Evolutionary conservation across 2,113 vertebrate species (phyloP), one percentile per base, ranked within the genome.

Genomic region (Silurus meridionalis): DNA sequence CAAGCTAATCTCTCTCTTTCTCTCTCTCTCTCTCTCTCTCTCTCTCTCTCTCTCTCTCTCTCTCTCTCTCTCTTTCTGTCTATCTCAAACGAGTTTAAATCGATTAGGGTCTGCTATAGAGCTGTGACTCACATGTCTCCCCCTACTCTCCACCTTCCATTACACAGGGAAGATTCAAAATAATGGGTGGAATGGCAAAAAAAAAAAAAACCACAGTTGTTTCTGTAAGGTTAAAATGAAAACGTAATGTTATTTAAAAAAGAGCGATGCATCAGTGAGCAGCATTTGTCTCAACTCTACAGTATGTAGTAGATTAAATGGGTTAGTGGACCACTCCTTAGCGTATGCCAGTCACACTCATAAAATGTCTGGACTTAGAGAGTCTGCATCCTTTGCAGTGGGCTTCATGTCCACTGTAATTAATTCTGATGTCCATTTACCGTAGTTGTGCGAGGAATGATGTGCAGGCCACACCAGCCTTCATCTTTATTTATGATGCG

Each of bases 61-160:
- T 37, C 63, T 8, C 63, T 23, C 60, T 19, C 60, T 19, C 64
- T 9, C 64, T 28, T n/a, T 28, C 64, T 11, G 15, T n/a, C 74
- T 71, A 66, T 69, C 81, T 85, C 66, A 91, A 88, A 83, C 75
- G 85, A 88, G 83, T 88, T 90, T 89, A 89, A 88, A 90, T 90
- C 87, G 88, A 90, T 89, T 88, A 88, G 87, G 74, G 69, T 83
- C 81, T 85, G 86, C 75, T 87, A 61, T 67, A 83, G 75, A 81
- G 52, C 66, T 60, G 25, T 83, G 87, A 85, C 83, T 89, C 81
- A 82, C 74, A 67, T 88, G 83, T 52, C 87, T 77, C 61, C 77
- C n/a, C 83, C 74, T 37, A 37, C 78, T 17, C 80, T 67, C 74
- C 78, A 84, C 71, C 82, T 83, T 57, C 82, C 63, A 85, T 90